Conservation (phyloP, 2,113 vertebrate genomes). For the Neolamprologus kungweensis region DNA sequence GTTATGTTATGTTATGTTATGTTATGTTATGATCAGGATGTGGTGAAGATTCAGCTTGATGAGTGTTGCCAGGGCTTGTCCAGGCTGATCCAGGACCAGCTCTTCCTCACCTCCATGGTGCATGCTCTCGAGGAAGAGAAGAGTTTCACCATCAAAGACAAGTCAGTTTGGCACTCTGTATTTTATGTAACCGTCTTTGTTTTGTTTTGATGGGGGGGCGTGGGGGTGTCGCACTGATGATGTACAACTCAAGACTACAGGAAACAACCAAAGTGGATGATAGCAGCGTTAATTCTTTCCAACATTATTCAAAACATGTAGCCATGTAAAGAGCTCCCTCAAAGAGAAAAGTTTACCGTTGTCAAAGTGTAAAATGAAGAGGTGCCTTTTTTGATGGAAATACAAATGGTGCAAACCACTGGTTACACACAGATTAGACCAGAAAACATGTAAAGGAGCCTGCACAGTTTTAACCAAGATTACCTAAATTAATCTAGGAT, state of each 20-base stretch:
- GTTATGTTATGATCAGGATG: conserved; percentile 25
- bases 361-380: not conserved
- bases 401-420: not conserved
- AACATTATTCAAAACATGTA: not conserved
- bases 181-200: not conserved
- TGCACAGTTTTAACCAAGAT: not conserved
- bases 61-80: conserved; percentile 37
- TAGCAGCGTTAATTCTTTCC: not conserved
- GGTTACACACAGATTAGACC: not conserved
- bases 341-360: not conserved
- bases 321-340: not conserved
- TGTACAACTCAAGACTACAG: not conserved
- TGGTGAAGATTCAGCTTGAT: conserved; percentile 25
- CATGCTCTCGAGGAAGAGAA: conserved; percentile 63
- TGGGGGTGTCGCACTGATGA: not conserved
- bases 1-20: not conserved
- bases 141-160: conserved; percentile 58
- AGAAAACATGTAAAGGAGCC: not conserved
- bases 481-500: not conserved
- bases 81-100: conserved; percentile 45
- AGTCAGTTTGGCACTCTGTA: conserved; percentile 16
- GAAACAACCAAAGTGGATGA: not conserved
- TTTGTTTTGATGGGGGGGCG: not conserved
- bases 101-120: conserved; percentile 62
- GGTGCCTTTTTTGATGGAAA: not conserved